Evolutionary conservation across 2,888 invertebrate genomes (phyloP), one percentile per base, ranked within the genome.

Genomic region (Buathra laborator): DNA sequence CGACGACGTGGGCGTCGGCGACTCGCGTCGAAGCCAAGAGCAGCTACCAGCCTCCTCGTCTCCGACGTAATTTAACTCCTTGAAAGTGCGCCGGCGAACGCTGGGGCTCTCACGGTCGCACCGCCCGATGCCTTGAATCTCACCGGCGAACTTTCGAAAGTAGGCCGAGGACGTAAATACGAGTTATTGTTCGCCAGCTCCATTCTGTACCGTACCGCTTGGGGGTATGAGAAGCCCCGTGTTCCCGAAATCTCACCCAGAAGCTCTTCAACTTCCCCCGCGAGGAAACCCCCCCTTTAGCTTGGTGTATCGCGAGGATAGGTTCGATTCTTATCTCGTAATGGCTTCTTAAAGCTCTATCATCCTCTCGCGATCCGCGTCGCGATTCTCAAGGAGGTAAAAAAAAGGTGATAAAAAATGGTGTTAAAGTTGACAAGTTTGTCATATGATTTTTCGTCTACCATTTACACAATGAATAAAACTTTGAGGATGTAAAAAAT

Each of bases 111-210:
- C 83, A 68, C 53, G 70, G 80, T 74, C 59, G 74, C 68, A 51
- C 24, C 7, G 70, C 66, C 80, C 74, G 77, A 77, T 81, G 77
- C 81, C 74, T 78, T n/a, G 82, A 74, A 82, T 68, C 64, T 44
- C n/a, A 12, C 59, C 43, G 53, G 78, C 68, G 80, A 87, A 81
- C 81, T 87, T 83, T 72, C 16, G 62, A 85, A 86, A 87, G 81
- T 87, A 87, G 87, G 87, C 86, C 87, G 87, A 87, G 83, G 78
- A 86, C 87, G 86, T 87, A 87, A 87, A 87, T 87, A 86, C 85
- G 87, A 87, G 87, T 87, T 87, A 87, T 87, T 87, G 87, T 87
- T 86, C 87, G 80, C 70, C 70, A 68, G 77, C 86, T 76, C 76
- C 66, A 80, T 84, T 85, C 84, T 84, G 76, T 76, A 72, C 66